These are phyloP conservation scores for Nothoprocta perdicaria DNA, from an alignment of 2,113 vertebrate species.

Conservation along the genomic window DNA sequence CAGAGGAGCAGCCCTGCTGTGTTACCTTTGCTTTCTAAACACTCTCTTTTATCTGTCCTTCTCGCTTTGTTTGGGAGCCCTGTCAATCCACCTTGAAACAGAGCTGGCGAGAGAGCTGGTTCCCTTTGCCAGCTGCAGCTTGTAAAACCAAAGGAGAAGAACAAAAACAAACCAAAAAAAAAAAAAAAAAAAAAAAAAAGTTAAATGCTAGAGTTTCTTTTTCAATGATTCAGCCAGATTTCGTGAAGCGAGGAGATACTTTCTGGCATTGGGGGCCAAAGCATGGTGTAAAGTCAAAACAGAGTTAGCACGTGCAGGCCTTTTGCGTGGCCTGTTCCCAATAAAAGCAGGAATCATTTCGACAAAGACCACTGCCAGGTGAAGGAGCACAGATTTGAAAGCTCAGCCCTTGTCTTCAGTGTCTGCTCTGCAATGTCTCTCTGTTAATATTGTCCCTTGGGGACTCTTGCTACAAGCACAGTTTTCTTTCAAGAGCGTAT, in stretches of 20 bases:
- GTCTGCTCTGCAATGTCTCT: slow-evolving; percentile 46
- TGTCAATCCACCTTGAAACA: not conserved
- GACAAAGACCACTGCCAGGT: not conserved
- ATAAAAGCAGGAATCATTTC: slow-evolving; percentile 33
- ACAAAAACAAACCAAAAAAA: not conserved
- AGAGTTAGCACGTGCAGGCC: not conserved
- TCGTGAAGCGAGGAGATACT: not conserved
- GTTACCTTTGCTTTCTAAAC: slow-evolving; percentile 1
- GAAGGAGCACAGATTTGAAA: not conserved
- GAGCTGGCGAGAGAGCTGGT: not conserved
- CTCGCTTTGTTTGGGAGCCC: not conserved
- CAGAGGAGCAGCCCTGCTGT: not conserved
- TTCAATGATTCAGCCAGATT: not conserved
- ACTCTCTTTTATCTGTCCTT: slow-evolving; percentile 40
- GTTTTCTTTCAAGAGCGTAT: slow-evolving; percentile 63
- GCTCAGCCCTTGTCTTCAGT: slow-evolving; percentile 24
- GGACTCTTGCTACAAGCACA: slow-evolving; percentile 57
- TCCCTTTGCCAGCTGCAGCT: slow-evolving; percentile 18
- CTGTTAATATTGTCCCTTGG: slow-evolving; percentile 52
- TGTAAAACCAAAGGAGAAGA: not conserved
- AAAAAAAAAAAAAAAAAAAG: slow-evolving; percentile 16
- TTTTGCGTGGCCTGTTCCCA: not conserved
- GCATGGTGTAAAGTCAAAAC: not conserved
- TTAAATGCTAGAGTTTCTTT: not conserved
- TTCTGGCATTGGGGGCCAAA: not conserved